These are phyloP conservation scores for Chlamydotis undulata DNA, from an alignment of 2,113 vertebrate species.

Conservation along the genomic window DNA sequence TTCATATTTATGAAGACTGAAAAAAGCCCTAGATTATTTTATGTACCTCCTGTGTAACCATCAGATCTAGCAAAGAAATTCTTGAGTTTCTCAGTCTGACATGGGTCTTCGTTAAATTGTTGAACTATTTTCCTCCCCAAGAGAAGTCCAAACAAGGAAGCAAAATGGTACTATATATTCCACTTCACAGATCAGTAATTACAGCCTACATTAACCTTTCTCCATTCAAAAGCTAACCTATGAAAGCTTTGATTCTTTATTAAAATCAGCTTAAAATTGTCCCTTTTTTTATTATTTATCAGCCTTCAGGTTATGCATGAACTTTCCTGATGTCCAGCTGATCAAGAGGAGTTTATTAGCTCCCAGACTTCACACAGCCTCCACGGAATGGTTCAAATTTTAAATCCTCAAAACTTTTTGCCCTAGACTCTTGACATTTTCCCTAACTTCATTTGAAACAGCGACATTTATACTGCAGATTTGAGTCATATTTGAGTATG, in stretches of 20 bases:
- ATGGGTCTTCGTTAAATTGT: neutral
- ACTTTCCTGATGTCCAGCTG: slow-evolving; percentile 17
- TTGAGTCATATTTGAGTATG: neutral
- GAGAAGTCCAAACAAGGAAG: neutral
- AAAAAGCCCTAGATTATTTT: neutral
- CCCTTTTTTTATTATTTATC: neutral
- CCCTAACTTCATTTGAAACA: neutral
- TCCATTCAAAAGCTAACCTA: neutral
- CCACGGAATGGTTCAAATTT: neutral
- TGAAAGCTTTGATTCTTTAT: neutral
- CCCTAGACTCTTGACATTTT: slow-evolving; percentile 12
- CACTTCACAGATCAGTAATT: neutral
- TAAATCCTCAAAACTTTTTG: neutral
- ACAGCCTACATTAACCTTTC: slow-evolving; percentile 35
- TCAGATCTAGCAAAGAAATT: neutral
- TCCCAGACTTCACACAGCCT: neutral
- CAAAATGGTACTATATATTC: neutral
- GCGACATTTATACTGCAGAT: neutral
- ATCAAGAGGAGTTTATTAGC: neutral
- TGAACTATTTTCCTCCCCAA: neutral
- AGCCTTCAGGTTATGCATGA: slow-evolving; percentile 33
- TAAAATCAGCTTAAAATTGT: neutral
- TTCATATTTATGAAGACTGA: neutral
- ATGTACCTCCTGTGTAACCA: neutral
- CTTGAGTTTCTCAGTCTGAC: neutral